Base-by-base conservation (phyloP, 92 coral and sea anemone genomes). In the Epizoanthus scotinus region DNA sequence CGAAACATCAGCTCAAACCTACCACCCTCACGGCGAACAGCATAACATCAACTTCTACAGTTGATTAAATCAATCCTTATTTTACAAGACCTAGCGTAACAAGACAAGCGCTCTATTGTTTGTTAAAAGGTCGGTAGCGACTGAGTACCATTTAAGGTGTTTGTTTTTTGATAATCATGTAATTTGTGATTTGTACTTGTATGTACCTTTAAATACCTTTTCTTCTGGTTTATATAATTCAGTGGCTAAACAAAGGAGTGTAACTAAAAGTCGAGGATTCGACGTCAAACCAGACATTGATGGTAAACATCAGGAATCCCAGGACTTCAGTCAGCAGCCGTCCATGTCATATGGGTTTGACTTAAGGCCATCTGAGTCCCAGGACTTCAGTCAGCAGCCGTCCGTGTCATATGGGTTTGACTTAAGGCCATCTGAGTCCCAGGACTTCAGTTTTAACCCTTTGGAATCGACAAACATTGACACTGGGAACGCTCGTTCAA, bases 401-500 rank as follows among this genome's bases (percentile, higher is more conserved):
- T 59, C 57, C 40, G 14, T 40, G 34, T 44, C 79, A 53, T 36
- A 4, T 53, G 70, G 31, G 29, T 36, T 67, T 70, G 75, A 71
- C 47, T 20, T 31, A 31, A 17, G 66, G 22, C 20, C n/a, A n/a
- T 27, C 13, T 14, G 73, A 70, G 67, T 21, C 81, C 77, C 40
- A 68, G 73, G 36, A 73, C 38, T 22, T 55, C 58, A 55, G 84
- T 42, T n/a, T 29, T 68, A 40, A 42, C 18, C 64, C 69, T 29
- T 25, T 75, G 31, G 81, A 75, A 27, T 75, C 81, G 44, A 75
- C 81, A 75, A 75, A 59, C 36, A 84, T 57, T 22, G 69, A 73
- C 8, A 24, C 73, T 47, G 25, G 44, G 40, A 53, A 62, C 38
- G 12, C 82, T 12, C 77, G 54, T 34, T 63, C 77, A 3, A 77